Percentiles rank a stretch among this genome's conserved stretches.
Evolutionary conservation across 1,140 invertebrate genomes (phyloP).

Genomic region (Trichonephila inaurata): DNA sequence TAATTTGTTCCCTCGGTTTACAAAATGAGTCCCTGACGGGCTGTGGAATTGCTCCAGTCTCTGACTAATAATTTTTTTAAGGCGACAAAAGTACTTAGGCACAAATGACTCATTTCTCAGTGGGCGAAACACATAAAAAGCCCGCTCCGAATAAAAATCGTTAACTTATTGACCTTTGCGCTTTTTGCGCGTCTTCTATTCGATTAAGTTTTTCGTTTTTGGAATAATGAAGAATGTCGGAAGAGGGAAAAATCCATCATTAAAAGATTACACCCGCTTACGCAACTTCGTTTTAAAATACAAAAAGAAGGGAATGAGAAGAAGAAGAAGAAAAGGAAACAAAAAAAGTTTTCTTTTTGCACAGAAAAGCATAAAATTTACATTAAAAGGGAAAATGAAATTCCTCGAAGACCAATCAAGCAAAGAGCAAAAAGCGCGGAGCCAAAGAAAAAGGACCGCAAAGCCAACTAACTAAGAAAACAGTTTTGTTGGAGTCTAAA

Average conservation of each 20-base stretch:
- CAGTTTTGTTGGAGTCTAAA: constrained; percentile 72
- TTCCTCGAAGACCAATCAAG: constrained; percentile 76
- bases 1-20: constrained; percentile 66
- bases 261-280: constrained; percentile 75
- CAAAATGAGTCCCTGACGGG: constrained; percentile 70
- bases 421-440: constrained; percentile 60
- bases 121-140: constrained; percentile 36
- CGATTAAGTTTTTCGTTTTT: constrained; percentile 70
- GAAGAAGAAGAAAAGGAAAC: constrained; percentile 1
- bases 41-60: constrained; percentile 62
- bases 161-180: constrained; percentile 69
- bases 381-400: constrained; percentile 75
- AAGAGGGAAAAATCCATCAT: constrained; percentile 71
- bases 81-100: constrained; percentile 56
- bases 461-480: constrained; percentile 76
- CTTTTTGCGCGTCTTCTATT: constrained; percentile 63
- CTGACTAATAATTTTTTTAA: constrained; percentile 65
- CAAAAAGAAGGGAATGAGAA: background rate
- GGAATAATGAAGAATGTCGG: constrained; percentile 41
- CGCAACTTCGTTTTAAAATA: constrained; percentile 17
- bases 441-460: constrained; percentile 51
- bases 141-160: constrained; percentile 1
- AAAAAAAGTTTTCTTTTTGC: constrained; percentile 18
- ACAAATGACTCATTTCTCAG: constrained; percentile 63
- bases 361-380: constrained; percentile 69